Conservation (phyloP, 2,113 vertebrate genomes). For the Engystomops pustulosus region DNA sequence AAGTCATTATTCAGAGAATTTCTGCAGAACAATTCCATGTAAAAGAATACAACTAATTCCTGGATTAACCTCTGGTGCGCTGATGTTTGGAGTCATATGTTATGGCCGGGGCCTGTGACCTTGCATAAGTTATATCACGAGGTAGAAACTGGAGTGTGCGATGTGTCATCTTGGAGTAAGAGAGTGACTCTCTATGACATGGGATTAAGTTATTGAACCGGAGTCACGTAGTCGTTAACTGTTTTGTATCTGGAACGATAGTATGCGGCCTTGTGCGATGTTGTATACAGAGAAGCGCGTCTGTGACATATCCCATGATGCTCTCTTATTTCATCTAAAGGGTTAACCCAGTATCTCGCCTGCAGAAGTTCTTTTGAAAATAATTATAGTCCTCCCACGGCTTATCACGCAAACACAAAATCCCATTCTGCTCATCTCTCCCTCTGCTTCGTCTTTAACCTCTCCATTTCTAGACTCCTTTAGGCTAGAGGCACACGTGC, state of each 20-base stretch:
- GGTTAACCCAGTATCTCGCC: conserved; percentile 35
- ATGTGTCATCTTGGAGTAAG: background rate
- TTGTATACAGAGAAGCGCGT: too few species aligned
- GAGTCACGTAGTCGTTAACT: background rate
- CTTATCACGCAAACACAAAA: conserved; percentile 50
- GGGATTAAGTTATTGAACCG: background rate
- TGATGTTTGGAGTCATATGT: background rate
- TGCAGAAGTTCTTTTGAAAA: conserved; percentile 48
- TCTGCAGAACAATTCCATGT: too few species aligned
- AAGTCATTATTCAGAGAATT: too few species aligned
- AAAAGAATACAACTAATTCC: background rate
- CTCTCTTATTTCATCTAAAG: background rate
- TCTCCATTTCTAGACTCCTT: background rate
- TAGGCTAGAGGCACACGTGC: too few species aligned
- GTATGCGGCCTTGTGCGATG: background rate
- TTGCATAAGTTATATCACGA: background rate
- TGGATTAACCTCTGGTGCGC: too few species aligned
- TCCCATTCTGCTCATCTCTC: conserved; percentile 39
- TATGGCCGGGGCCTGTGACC: background rate
- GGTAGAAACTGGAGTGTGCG: background rate
- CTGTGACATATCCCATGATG: background rate
- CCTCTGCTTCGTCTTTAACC: conserved; percentile 47
- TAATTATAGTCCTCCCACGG: conserved; percentile 59
- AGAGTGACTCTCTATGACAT: background rate
- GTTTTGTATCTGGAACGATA: background rate